phyloP scores from a whole-genome alignment of 2,113 vertebrate species.

The Serilophus lunatus region DNA sequence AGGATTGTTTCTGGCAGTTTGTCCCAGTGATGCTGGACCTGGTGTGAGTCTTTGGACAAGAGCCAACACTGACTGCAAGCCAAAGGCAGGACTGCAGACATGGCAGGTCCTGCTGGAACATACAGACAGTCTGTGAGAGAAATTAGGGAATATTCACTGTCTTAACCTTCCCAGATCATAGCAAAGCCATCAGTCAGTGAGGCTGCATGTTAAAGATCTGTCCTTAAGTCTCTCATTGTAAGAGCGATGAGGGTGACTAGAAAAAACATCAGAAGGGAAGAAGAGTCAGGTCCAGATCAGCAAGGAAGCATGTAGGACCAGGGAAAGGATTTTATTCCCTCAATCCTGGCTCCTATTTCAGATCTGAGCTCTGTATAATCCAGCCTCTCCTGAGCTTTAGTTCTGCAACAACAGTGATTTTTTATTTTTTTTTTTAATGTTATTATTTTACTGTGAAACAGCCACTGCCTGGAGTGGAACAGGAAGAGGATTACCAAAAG shows the following conservation, averaged over 20 bases:
- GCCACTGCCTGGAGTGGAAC: neutral
- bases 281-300: neutral
- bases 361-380: neutral
- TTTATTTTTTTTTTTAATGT: too few relatives aligned
- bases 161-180: neutral
- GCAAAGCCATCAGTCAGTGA: neutral
- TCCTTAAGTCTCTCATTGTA: neutral
- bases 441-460: neutral
- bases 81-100: neutral
- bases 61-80: neutral
- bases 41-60: neutral
- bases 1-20: slow-evolving; percentile 30
- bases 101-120: neutral
- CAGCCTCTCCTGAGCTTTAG: neutral
- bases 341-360: neutral
- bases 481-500: rapidly evolving
- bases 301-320: neutral
- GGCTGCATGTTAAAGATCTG: neutral
- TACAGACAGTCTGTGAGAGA: neutral
- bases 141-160: neutral
- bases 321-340: neutral
- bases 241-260: neutral
- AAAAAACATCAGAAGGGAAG: neutral
- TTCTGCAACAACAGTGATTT: neutral
- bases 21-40: neutral